These are phyloP conservation scores for Apus apus DNA, from an alignment of 2,113 vertebrate species.

Conservation along the genomic window DNA sequence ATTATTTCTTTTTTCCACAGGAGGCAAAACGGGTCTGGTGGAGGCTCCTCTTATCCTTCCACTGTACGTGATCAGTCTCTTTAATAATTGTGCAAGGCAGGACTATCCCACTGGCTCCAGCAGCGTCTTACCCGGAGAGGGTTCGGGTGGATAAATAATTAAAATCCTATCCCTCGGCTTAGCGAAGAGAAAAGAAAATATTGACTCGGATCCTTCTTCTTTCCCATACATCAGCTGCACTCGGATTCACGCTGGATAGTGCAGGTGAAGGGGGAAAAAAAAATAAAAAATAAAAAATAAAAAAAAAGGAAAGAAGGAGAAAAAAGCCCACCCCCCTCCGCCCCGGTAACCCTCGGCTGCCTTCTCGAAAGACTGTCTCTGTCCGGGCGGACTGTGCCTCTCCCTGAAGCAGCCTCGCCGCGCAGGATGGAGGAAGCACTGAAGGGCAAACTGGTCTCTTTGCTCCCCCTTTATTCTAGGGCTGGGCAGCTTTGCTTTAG, in stretches of 20 bases:
- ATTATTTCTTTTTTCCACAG: background rate
- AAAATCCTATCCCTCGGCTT: slow-evolving; percentile 69
- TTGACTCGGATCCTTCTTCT: slow-evolving; percentile 59
- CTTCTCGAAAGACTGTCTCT: slow-evolving; percentile 40
- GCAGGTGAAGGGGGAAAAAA: background rate
- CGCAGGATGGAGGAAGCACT: slow-evolving; percentile 39
- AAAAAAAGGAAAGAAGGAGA: background rate
- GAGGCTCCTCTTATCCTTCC: slow-evolving; percentile 63
- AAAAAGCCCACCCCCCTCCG: slow-evolving; percentile 30
- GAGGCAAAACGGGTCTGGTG: slow-evolving; percentile 43
- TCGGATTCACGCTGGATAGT: slow-evolving; percentile 58
- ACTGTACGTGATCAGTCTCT: slow-evolving; percentile 63
- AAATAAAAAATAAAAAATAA: background rate
- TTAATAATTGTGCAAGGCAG: slow-evolving; percentile 70
- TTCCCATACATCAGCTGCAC: slow-evolving; percentile 48
- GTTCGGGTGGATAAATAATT: slow-evolving; percentile 70
- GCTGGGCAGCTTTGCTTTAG: slow-evolving; percentile 39
- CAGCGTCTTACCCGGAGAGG: slow-evolving; percentile 56
- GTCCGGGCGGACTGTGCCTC: slow-evolving; percentile 67
- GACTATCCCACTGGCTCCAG: slow-evolving; percentile 76
- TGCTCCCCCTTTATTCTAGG: slow-evolving; percentile 60
- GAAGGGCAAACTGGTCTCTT: slow-evolving; percentile 54
- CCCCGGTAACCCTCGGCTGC: slow-evolving; percentile 41
- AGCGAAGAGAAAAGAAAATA: slow-evolving; percentile 48
- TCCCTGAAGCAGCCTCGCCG: slow-evolving; percentile 48